phyloP scores from a whole-genome alignment of 2,797 vertebrate species.

The Sebastes kiyomatsui region DNA sequence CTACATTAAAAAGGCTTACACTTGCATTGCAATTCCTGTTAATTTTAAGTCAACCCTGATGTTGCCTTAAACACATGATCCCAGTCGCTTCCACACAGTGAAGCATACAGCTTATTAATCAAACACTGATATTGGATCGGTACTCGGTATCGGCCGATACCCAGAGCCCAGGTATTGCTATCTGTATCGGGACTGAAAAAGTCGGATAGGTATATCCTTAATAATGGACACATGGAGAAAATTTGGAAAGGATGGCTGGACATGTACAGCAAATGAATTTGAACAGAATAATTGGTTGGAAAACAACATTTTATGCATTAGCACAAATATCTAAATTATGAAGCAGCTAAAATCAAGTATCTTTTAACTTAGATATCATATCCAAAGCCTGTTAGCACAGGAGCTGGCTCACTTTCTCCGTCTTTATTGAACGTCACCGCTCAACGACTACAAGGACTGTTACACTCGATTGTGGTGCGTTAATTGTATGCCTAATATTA shows the following conservation, averaged over 20 bases:
- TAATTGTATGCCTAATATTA: constrained; percentile 34
- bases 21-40: too few species aligned
- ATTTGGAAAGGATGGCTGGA: neutral
- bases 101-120: too few species aligned
- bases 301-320: neutral
- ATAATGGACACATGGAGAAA: neutral
- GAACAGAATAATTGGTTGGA: neutral
- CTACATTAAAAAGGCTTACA: too few species aligned
- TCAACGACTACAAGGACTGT: neutral
- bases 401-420: neutral
- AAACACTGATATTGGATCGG: too few species aligned
- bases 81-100: too few species aligned
- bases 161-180: too few species aligned
- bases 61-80: too few species aligned
- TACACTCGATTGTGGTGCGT: constrained; percentile 1
- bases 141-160: too few species aligned
- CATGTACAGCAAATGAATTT: neutral
- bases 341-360: neutral
- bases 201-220: too few species aligned
- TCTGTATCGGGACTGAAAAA: too few species aligned
- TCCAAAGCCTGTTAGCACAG: neutral
- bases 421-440: neutral
- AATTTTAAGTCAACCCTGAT: too few species aligned
- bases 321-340: neutral
- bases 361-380: neutral